Base-by-base conservation (phyloP, 1,140 invertebrate species). In the Metaphire vulgaris region DNA sequence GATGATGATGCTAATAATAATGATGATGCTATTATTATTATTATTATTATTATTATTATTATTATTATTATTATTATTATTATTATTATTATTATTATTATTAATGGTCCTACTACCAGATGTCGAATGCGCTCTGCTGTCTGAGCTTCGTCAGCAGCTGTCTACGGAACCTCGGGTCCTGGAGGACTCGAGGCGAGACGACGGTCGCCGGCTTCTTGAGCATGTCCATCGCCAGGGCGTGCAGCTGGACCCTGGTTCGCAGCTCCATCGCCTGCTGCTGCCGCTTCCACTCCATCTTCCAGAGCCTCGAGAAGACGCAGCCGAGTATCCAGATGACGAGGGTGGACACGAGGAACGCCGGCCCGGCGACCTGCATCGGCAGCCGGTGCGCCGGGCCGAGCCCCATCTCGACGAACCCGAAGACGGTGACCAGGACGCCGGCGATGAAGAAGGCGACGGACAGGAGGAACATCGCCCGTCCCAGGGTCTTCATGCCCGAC, bases 401-500 rank as follows among this genome's bases (percentile, higher is more conserved):
- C 12, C 29, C 29, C 29, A 28, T 72, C 29, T 34, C 34, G 71
- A 12, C 15, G 71, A 72, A 72, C 29, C 71, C 71, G 33, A 72
- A 72, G 12, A 72, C 71, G 28, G 71, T 72, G 71, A 72, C 15
- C 29, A 72, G 71, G 15, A 72, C 71, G 33, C 71, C 71, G 71
- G 34, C 34, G 71, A 72, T 72, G 71, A 72, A 72, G 71, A 72
- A 72, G 71, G 71, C 71, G 28, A 72, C 71, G 15, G 71, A 72
- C 12, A 72, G 29, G 71, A 72, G 33, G 33, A 72, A 72, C 71
- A 72, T 72, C 14, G 29, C 31, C 15, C 71, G 71, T 28, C 71
- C 71, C 12, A 72, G 14, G 12, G 71, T 72, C 29, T 72, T 33
- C 71, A 72, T 29, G 71, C 29, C 34, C 12, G 71, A 33, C 71